Base-by-base conservation (phyloP, 1,140 invertebrate species). In the Chrysopa pallens region DNA sequence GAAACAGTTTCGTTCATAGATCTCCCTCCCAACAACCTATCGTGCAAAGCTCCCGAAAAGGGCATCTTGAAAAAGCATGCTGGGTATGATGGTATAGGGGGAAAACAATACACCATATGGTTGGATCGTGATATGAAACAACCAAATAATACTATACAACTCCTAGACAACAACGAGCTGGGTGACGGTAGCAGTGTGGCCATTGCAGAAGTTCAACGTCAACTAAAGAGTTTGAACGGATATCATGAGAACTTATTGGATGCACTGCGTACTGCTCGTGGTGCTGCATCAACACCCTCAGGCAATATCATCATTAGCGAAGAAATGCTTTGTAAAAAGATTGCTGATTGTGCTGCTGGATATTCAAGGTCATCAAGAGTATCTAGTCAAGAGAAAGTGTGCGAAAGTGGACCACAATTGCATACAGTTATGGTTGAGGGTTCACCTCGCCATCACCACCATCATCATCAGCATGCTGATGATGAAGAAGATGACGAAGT, bases 191-290 rank as follows among this genome's bases (percentile, higher is more conserved):
- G 58, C 68, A 61, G 60, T 65, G 59, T 62, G 66, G 55, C 56
- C 64, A 72, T 78, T 35, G 73, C 75, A 1, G 78, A 89, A 52
- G 83, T 91, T 50, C 84, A 91, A 54, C 62, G 80, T 33, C 86
- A 76, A 2, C 63, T 91, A 8, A 86, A 88, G 63, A 86, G 76
- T 39, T 63, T 93, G 6, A 90, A 91, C 63, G 88, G 87, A 4
- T 94, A 93, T 59, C 88, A 91, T 54, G 88, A 91, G 51, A 84
- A 90, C 51, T 84, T 94, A 49, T 67, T 94, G 38, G 84, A 89
- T 56, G 86, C 85, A 8, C 56, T 94, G 48, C 74, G 84, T 37
- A 82, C 75, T 44, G 86, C 85, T 1, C 70, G 78, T 6, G 73
- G 76, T 37, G 64, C 68, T 6, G 70, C 64, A 5, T 62, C 66